Evolutionary conservation across 2,888 invertebrate genomes (phyloP), one percentile per base, ranked within the genome.

Genomic region (Brenthis hecate): DNA sequence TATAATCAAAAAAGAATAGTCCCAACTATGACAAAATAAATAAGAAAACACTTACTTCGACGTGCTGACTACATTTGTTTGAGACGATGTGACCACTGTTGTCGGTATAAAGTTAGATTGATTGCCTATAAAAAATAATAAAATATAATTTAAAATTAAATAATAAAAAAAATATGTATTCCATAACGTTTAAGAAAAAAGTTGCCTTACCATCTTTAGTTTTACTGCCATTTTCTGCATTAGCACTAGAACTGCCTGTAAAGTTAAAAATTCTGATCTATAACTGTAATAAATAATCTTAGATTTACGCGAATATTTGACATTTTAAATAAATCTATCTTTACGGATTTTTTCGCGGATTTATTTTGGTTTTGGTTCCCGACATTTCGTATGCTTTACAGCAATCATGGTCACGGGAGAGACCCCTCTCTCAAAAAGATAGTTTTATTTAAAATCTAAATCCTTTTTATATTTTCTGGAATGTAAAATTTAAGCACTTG

Each of bases 31-130:
- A 51, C 11, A 23, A 4, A 13, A 13, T 47, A 13, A 11, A 48
- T 14, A 47, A 43, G 19, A 57, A 19, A 19, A 54, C 86, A 92
- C 93, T 91, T 81, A 93, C 93, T 92, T 92, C 85, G 91, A 86
- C 72, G 90, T 90, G 90, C 91, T 93, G 84, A 92, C 89, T 91
- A 92, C 87, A 81, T 92, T 92, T 84, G 92, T 91, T 86, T 92
- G 85, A 79, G 93, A 91, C 77, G 93, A 88, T 78, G 93, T 91
- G 85, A 93, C 89, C 81, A 91, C 90, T 85, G 93, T 90, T 75
- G 92, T 91, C 73, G 93, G 91, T 88, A 92, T 92, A 85, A 91
- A 91, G 85, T 90, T 92, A 81, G 91, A 85, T 79, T 88, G 91
- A 86, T 85, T 92, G 85, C 92, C 92, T 92, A 88, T 57, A 76